Conservation (phyloP, 2,888 invertebrate species). For the Eupithecia inturbata region DNA sequence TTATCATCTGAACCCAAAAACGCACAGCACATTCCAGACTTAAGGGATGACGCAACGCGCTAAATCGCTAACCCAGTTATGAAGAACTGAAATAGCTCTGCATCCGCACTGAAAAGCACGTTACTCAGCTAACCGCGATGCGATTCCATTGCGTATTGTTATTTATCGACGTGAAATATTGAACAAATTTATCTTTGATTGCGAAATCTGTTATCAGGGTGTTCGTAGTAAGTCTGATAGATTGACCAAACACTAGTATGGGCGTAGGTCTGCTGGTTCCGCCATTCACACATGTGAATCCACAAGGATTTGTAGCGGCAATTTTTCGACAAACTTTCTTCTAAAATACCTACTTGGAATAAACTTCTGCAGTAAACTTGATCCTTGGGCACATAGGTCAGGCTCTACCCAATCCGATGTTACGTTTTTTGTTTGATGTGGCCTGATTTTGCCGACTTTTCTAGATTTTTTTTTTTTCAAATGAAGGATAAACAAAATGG, state of each 20-base stretch:
- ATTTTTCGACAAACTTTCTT: too few relatives aligned
- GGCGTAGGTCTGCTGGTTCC: neutral
- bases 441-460: too few relatives aligned
- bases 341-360: too few relatives aligned
- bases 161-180: slow-evolving; percentile 4
- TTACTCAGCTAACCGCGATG: slow-evolving; percentile 1
- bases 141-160: neutral
- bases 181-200: neutral
- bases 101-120: slow-evolving; percentile 1
- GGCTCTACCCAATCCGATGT: too few relatives aligned
- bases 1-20: neutral
- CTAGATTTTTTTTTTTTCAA: too few relatives aligned
- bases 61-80: slow-evolving; percentile 35
- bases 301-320: neutral
- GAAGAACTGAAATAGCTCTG: slow-evolving; percentile 33
- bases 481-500: too few relatives aligned
- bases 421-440: too few relatives aligned
- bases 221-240: neutral
- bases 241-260: neutral
- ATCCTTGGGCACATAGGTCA: too few relatives aligned
- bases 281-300: neutral
- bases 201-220: neutral
- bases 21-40: slow-evolving; percentile 17
- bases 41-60: slow-evolving; percentile 29
- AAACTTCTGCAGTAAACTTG: too few relatives aligned